These are phyloP conservation scores for Amblyjoppa proteus DNA, from an alignment of 2,888 invertebrate species.

Conservation along the genomic window DNA sequence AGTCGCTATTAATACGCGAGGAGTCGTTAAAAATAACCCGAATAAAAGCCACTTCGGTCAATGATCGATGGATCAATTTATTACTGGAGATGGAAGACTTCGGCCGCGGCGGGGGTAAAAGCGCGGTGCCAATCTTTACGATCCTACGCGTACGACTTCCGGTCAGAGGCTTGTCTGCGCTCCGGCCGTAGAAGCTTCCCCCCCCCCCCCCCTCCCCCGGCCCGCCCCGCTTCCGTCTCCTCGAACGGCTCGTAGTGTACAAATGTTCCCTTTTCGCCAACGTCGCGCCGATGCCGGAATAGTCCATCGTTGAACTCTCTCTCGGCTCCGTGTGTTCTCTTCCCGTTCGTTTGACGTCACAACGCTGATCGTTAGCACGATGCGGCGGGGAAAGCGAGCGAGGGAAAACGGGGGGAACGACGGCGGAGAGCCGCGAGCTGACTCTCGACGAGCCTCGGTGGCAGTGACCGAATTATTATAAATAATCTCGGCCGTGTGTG, in stretches of 20 bases:
- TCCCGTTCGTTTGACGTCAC: slow-evolving; percentile 63
- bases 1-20: slow-evolving; percentile 55
- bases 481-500: slow-evolving; percentile 66
- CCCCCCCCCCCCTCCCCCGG: too few species aligned
- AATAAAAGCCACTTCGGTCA: slow-evolving; percentile 40
- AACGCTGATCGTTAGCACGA: slow-evolving; percentile 64
- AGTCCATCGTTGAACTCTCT: slow-evolving; percentile 56
- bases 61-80: slow-evolving; percentile 60
- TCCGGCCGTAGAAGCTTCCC: neutral
- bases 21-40: slow-evolving; percentile 49
- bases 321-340: slow-evolving; percentile 40
- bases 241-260: slow-evolving; percentile 35
- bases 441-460: slow-evolving; percentile 53
- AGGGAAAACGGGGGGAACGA: neutral
- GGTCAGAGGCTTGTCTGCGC: slow-evolving; percentile 23
- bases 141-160: slow-evolving; percentile 49
- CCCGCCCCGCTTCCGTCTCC: neutral
- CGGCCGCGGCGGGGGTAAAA: neutral
- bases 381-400: slow-evolving; percentile 48
- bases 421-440: slow-evolving; percentile 11
- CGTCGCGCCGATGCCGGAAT: slow-evolving; percentile 44
- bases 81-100: slow-evolving; percentile 44
- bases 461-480: slow-evolving; percentile 74
- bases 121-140: slow-evolving; percentile 34
- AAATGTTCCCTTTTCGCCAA: slow-evolving; percentile 54